Conservation (phyloP, 2,113 vertebrate species). For the Platysteira castanea region DNA sequence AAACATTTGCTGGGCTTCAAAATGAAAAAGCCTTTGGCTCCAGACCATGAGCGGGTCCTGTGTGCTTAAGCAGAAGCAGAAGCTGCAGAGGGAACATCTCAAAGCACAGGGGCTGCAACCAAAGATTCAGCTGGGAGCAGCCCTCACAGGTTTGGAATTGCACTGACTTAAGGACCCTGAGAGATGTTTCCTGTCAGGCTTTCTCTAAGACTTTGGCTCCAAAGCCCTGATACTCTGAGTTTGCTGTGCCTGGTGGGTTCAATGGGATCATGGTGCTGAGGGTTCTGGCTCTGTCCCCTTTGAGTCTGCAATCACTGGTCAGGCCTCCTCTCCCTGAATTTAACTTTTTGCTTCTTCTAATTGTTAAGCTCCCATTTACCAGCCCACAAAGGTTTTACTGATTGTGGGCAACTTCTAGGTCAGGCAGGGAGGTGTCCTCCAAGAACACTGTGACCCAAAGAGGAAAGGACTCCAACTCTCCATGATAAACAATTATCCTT, state of each 20-base stretch:
- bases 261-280: accelerated
- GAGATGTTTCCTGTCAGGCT: not conserved
- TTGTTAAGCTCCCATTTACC: not conserved
- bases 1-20: not conserved
- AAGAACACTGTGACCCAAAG: not conserved
- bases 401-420: not conserved
- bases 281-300: not conserved
- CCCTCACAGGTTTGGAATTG: not conserved
- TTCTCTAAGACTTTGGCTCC: not conserved
- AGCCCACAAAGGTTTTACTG: not conserved
- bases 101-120: not conserved
- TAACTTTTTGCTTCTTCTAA: not conserved
- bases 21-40: not conserved
- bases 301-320: not conserved
- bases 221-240: not conserved
- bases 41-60: accelerated
- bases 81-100: not conserved
- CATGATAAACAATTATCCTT: not conserved
- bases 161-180: not conserved
- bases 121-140: not conserved
- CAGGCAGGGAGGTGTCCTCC: not conserved
- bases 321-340: not conserved
- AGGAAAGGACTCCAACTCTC: not conserved
- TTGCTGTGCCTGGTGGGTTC: not conserved
- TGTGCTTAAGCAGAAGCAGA: not conserved